Evolutionary conservation across 1,140 invertebrate genomes (phyloP).

Genomic region (Lasioglossum albipes): DNA sequence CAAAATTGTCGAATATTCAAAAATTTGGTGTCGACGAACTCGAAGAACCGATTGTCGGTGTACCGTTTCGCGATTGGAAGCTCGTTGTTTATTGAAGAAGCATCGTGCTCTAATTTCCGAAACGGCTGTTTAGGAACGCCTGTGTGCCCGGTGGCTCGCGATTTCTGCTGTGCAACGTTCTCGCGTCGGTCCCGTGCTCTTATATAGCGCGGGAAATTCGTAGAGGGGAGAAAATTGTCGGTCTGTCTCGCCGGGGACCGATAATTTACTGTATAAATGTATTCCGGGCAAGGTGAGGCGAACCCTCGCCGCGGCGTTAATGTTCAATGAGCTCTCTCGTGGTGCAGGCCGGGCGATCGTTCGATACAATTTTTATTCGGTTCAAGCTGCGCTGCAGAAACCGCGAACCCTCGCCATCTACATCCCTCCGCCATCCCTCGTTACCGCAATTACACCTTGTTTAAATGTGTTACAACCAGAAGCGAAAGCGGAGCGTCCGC

Average conservation of each 20-base stretch:
- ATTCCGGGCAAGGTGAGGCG: slow-evolving; percentile 15
- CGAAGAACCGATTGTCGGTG: too few relatives aligned
- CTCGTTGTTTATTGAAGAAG: neutral
- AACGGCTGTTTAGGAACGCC: neutral
- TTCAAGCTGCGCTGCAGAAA: neutral
- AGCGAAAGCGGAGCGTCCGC: too few relatives aligned
- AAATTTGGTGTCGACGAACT: too few relatives aligned
- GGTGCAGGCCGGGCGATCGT: neutral
- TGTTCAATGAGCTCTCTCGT: slow-evolving; percentile 20
- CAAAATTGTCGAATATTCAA: too few relatives aligned
- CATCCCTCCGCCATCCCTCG: neutral
- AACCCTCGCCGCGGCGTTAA: neutral
- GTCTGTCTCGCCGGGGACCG: slow-evolving; percentile 9
- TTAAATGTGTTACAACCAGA: neutral
- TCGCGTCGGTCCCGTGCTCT: neutral
- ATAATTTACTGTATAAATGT: slow-evolving; percentile 30
- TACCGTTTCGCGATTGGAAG: too few relatives aligned
- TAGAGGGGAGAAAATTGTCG: slow-evolving; percentile 22
- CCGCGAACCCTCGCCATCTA: neutral
- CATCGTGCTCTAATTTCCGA: neutral
- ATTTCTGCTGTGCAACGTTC: slow-evolving; percentile 5
- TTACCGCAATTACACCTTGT: slow-evolving; percentile 1
- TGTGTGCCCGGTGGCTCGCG: neutral
- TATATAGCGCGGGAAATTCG: slow-evolving; percentile 33
- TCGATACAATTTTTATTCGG: slow-evolving; percentile 9